These are phyloP conservation scores for Otus sunia DNA, from an alignment of 2,113 vertebrate species.

Conservation along the genomic window DNA sequence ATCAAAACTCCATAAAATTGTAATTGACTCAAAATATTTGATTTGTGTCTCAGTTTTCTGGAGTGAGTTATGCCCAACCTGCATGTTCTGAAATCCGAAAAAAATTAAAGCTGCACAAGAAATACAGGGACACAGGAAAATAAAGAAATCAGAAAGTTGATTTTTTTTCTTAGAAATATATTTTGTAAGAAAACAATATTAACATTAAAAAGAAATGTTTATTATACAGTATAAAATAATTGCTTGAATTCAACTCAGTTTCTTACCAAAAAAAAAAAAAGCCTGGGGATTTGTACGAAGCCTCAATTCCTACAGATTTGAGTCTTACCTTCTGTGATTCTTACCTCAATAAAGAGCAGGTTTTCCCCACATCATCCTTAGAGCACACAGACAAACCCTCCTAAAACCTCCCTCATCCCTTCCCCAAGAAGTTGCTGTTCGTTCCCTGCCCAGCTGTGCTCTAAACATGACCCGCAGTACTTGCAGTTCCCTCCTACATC, in stretches of 20 bases:
- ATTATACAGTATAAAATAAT: conserved; percentile 77
- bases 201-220: conserved; percentile 72
- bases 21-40: background rate
- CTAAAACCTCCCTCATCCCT: background rate
- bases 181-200: conserved; percentile 74
- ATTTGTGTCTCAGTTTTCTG: background rate
- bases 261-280: conserved; percentile 35
- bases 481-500: background rate
- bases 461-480: background rate
- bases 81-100: background rate
- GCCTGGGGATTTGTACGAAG: conserved; percentile 55
- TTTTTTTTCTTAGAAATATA: conserved; percentile 74
- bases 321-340: background rate
- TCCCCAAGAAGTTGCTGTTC: background rate
- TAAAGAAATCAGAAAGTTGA: background rate
- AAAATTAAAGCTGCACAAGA: background rate
- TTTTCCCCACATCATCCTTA: background rate
- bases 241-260: conserved; percentile 46
- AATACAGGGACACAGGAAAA: background rate
- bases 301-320: background rate
- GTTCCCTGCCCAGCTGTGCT: background rate
- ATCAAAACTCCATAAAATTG: background rate
- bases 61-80: background rate
- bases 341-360: background rate
- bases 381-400: background rate